Conservation (phyloP, 2,888 invertebrate species). For the Latheticus oryzae region DNA sequence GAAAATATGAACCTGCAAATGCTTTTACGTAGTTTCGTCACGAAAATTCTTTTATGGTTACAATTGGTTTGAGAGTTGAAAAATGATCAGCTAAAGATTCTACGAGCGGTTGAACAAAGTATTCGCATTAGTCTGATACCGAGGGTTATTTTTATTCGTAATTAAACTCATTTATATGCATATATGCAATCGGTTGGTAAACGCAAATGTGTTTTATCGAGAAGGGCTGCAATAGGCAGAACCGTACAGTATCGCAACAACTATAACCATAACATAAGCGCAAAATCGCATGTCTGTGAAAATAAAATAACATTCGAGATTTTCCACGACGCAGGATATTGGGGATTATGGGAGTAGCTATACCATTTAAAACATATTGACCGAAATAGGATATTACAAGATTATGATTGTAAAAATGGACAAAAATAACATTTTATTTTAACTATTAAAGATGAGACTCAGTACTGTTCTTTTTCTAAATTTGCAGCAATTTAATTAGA, state of each 20-base stretch:
- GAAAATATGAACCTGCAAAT: constrained; percentile 46
- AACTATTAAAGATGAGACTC: background rate
- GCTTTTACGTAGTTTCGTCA: constrained; percentile 44
- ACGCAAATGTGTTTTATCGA: constrained; percentile 47
- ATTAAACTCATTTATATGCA: constrained; percentile 50
- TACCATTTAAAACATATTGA: constrained; percentile 1
- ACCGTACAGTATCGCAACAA: constrained; percentile 18
- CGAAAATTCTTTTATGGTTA: too few species aligned
- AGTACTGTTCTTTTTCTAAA: too few species aligned
- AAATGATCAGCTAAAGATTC: constrained; percentile 11
- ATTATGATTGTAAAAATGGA: too few species aligned
- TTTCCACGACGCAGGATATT: constrained; percentile 11
- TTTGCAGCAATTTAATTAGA: too few species aligned
- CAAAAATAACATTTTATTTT: constrained; percentile 1
- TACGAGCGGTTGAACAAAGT: too few species aligned
- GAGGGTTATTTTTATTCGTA: constrained; percentile 45
- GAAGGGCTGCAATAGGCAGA: constrained; percentile 38
- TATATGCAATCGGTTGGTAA: constrained; percentile 46
- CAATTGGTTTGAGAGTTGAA: too few species aligned
- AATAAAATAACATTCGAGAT: constrained; percentile 24
- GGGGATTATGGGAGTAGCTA: too few species aligned
- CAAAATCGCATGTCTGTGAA: constrained; percentile 33
- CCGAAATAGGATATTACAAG: constrained; percentile 5
- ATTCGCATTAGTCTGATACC: constrained; percentile 37
- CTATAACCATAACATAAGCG: constrained; percentile 37